These are phyloP conservation scores for Amorpha juglandis DNA, from an alignment of 2,888 invertebrate genomes.

Conservation along the genomic window DNA sequence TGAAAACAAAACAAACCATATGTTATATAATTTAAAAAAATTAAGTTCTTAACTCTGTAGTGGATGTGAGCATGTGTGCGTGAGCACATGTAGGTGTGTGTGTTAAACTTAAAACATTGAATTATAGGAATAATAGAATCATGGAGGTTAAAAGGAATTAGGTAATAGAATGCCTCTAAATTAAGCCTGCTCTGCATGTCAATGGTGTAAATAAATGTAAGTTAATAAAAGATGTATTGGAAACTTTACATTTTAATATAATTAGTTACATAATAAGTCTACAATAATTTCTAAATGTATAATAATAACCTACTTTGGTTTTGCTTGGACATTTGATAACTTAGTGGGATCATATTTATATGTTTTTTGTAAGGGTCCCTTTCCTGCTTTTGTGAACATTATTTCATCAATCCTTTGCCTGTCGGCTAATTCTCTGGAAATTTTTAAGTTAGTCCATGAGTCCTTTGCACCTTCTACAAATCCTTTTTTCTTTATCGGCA, in stretches of 20 bases:
- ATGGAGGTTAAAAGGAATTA: no score
- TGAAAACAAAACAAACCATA: no score
- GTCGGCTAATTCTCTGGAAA: constrained; percentile 90
- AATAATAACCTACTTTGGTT: constrained; percentile 72
- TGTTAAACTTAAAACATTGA: no score
- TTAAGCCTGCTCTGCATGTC: background rate
- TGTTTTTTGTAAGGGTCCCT: constrained; percentile 94
- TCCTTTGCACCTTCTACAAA: constrained; percentile 92
- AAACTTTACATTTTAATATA: constrained; percentile 27
- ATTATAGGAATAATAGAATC: no score
- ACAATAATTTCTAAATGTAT: constrained; percentile 26
- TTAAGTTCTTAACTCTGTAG: no score
- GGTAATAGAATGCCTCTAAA: no score
- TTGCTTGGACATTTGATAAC: constrained; percentile 79
- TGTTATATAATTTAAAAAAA: no score
- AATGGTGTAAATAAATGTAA: background rate
- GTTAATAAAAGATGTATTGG: constrained; percentile 11
- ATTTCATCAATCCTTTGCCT: constrained; percentile 90
- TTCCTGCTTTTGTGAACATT: constrained; percentile 92
- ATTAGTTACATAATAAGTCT: constrained; percentile 25
- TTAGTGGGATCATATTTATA: constrained; percentile 93
- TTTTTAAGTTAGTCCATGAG: constrained; percentile 92
- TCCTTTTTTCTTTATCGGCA: constrained; percentile 89
- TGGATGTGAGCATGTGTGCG: no score
- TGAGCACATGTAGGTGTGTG: no score